Evolutionary conservation across 2,888 invertebrate genomes (phyloP), one percentile per base, ranked within the genome.

Genomic region (Tachina grossa): DNA sequence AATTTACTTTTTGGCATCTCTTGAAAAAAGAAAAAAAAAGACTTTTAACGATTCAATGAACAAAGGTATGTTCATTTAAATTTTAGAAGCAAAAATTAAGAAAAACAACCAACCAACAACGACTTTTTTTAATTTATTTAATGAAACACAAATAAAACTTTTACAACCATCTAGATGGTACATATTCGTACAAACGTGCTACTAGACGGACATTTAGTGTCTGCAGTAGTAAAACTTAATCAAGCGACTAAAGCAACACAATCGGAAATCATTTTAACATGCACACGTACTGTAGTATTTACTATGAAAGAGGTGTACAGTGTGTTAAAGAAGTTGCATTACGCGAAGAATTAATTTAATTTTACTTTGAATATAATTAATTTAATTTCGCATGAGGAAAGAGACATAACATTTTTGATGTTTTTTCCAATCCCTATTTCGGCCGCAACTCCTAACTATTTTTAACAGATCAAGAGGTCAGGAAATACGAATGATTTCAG

Each of bases 221-320:
- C 71, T n/a, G 31, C 22, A 57, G 51, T 65, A 9, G 43, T 53
- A 76, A 39, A 63, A 69, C 61, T 65, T 76, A 76, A 76, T 82
- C 69, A 76, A 82, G 76, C 82, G 69, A 76, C 45, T 76, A 65
- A 79, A 84, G 57, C 49, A 84, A 84, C 79, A 80, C 80, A 77
- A 85, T 82, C 78, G 82, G 75, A 82, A 85, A 82, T 78, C 49
- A 31, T 63, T 82, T 81, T 72, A 78, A 43, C 61, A 69, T 81
- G 77, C 19, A 65, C 69, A 82, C 76, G 43, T 82, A 53, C 22
- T 13, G 43, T 82, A 53, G 16, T 13, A 43, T 22, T 31, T 31
- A 31, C 31, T 31, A 6, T 6, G 31, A 31, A 47, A 49, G 19
- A 63, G n/a, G 11, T 45, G 31, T 22, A 61, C 68, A 82, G 68